Base-by-base conservation (phyloP, 2,888 invertebrate genomes). In the Plagodis dolabraria region DNA sequence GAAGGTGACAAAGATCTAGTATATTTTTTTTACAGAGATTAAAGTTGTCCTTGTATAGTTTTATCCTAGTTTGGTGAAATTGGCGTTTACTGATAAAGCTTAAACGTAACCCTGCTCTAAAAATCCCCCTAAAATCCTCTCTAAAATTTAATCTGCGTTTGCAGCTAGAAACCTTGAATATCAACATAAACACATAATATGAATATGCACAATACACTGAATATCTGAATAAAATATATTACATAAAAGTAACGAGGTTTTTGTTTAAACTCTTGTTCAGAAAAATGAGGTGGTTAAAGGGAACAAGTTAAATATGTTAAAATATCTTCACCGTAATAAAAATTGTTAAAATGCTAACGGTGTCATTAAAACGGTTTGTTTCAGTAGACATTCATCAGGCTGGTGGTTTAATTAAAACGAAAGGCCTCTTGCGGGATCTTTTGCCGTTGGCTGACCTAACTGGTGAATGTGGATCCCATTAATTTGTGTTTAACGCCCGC, bases 321-420 rank as follows among this genome's bases (percentile, higher is more conserved):
- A 64, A 60, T 60, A 40, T 49, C 51, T 57, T 35, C 33, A 38
- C 38, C 36, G 49, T 53, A 55, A 59, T 57, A 56, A 54, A 68
- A 69, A 70, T 62, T 65, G 61, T 66, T 70, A 58, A 63, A 71
- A 72, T 64, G 67, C 69, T 70, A 64, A 64, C 58, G 64, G 69
- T 72, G 64, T 75, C 76, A 77, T 79, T 82, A 77, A 77, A 82
- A 76, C 70, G 65, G 69, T 76, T 77, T 77, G 72, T 77, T 78
- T 73, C 70, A 70, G 74, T 66, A 74, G 70, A 76, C 74, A 77
- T 83, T 75, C 71, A 79, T 81, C 76, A 78, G 71, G 70, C 22
- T 67, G 71, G 70, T 75, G 76, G 71, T 82, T 82, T 82, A 80
- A 83, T 83, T 84, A 81, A 82, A 82, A 78, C 65, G 72, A 72